These are phyloP conservation scores for Brachirus orientalis DNA, from an alignment of 2,113 vertebrate species.

Conservation along the genomic window DNA sequence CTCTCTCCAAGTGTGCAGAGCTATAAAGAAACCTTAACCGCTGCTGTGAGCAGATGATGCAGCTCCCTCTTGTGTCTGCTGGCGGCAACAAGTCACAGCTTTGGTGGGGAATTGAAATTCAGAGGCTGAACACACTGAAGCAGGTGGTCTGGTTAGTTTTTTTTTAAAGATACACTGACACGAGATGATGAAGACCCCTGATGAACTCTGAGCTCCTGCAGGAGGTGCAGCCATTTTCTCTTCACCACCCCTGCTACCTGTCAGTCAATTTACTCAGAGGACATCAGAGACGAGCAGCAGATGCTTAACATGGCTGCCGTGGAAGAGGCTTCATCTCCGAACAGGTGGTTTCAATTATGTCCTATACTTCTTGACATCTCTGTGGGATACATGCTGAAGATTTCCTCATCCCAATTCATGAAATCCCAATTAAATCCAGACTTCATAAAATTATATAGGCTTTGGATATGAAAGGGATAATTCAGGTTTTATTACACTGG, in stretches of 20 bases:
- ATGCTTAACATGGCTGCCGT: background rate
- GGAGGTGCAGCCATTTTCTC: background rate
- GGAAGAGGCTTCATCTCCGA: background rate
- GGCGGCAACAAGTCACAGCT: background rate
- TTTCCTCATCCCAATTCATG: background rate
- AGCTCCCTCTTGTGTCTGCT: constrained; percentile 57
- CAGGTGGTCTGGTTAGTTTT: background rate
- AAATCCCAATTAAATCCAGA: background rate
- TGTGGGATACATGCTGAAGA: background rate
- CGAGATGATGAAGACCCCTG: background rate
- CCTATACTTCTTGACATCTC: background rate
- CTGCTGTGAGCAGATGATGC: constrained; percentile 29
- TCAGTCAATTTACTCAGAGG: background rate
- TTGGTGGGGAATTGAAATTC: background rate
- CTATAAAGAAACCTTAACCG: constrained; percentile 1
- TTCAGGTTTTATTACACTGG: too few relatives aligned
- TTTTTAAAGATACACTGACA: background rate
- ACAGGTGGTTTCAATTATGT: constrained; percentile 25
- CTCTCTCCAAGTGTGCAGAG: constrained; percentile 1
- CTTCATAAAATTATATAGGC: background rate
- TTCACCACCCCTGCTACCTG: too few relatives aligned
- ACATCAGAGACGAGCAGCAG: background rate
- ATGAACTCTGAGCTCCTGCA: background rate
- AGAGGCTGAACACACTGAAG: background rate
- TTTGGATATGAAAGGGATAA: background rate